Conservation (phyloP, 2,797 vertebrate genomes). For the Typhlichthys subterraneus region DNA sequence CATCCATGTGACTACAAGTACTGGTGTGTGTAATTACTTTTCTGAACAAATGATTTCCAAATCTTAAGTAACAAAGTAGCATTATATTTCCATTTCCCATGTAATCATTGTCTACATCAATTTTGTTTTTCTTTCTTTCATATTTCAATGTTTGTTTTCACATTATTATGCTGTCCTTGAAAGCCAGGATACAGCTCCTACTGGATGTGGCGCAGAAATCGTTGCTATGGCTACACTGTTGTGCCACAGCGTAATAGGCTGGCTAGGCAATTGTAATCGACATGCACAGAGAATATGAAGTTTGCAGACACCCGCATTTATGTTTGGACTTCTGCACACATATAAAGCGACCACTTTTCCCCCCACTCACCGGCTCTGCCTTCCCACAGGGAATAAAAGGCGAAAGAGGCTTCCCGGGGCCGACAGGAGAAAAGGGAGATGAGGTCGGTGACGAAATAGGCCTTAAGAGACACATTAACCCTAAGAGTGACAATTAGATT, state of each 20-base stretch:
- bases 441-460: slow-evolving; percentile 80
- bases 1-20: neutral
- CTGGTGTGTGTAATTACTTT: no score
- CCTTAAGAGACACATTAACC: slow-evolving; percentile 17
- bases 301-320: slow-evolving; percentile 46
- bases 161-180: slow-evolving; percentile 3
- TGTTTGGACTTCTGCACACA: slow-evolving; percentile 41
- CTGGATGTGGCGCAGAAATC: slow-evolving; percentile 34
- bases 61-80: no score
- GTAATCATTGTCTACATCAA: neutral
- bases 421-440: slow-evolving; percentile 90
- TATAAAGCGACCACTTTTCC: slow-evolving; percentile 34
- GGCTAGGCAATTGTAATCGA: slow-evolving; percentile 39
- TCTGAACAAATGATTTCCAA: no score
- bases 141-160: no score
- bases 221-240: slow-evolving; percentile 69
- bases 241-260: slow-evolving; percentile 29
- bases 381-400: slow-evolving; percentile 90
- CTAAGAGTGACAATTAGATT: slow-evolving; percentile 41
- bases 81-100: no score
- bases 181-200: slow-evolving; percentile 40
- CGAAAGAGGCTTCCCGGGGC: slow-evolving; percentile 92
- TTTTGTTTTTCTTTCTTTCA: neutral
- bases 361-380: slow-evolving; percentile 30
- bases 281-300: slow-evolving; percentile 47